These are phyloP conservation scores for Psococerastis gibbosa DNA, from an alignment of 2,888 invertebrate genomes.

Conservation along the genomic window DNA sequence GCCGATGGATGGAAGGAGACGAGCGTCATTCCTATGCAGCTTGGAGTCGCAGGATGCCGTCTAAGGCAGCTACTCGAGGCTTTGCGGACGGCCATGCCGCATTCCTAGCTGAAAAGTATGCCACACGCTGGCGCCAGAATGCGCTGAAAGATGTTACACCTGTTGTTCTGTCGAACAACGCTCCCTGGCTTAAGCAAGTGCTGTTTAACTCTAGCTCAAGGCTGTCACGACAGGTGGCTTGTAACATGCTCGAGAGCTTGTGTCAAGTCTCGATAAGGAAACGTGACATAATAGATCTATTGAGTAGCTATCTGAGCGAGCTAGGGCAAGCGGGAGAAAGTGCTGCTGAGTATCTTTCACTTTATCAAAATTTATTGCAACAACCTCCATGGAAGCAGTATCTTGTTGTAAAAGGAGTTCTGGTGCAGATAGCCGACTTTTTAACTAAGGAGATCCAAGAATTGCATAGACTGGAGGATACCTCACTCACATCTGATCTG, in stretches of 20 bases:
- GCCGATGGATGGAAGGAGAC: constrained; percentile 54
- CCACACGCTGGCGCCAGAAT: constrained; percentile 39
- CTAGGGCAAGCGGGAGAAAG: constrained; percentile 78
- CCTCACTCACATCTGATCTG: constrained; percentile 80
- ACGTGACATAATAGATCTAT: constrained; percentile 54
- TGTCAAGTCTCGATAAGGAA: constrained; percentile 49
- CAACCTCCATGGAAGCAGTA: constrained; percentile 88
- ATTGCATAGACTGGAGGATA: constrained; percentile 74
- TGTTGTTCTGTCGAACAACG: constrained; percentile 32
- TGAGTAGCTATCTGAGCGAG: constrained; percentile 76
- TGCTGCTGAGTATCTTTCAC: constrained; percentile 71
- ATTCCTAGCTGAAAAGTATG: constrained; percentile 59
- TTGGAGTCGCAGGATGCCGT: constrained; percentile 48
- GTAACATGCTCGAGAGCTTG: constrained; percentile 69
- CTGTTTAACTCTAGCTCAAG: constrained; percentile 83
- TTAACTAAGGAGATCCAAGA: constrained; percentile 78
- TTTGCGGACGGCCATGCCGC: constrained; percentile 16
- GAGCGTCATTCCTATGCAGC: constrained; percentile 44
- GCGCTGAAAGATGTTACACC: constrained; percentile 15
- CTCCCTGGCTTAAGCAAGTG: constrained; percentile 78
- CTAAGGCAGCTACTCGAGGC: constrained; percentile 20
- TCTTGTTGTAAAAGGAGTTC: constrained; percentile 68
- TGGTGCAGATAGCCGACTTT: constrained; percentile 65
- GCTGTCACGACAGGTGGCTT: constrained; percentile 72
- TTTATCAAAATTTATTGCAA: constrained; percentile 70